These are phyloP conservation scores for Nasonia longicornis DNA, from an alignment of 1,140 invertebrate species.

Conservation along the genomic window DNA sequence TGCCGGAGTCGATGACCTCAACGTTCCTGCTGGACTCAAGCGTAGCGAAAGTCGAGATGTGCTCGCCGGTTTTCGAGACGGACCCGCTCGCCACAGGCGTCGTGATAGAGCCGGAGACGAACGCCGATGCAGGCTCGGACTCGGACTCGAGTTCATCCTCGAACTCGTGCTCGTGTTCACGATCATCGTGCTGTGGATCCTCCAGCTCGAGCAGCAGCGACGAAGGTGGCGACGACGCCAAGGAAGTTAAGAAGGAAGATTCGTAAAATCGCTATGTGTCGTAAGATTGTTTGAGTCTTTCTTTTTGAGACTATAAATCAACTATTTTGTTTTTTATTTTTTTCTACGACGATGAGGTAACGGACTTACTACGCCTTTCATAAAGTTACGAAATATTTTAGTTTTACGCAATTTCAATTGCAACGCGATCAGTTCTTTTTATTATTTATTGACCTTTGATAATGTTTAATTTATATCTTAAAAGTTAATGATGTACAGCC, in stretches of 20 bases:
- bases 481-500: background rate
- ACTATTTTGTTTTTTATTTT: too few species aligned
- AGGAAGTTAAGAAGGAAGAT: background rate
- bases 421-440: background rate
- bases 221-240: background rate
- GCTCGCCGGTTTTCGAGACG: background rate
- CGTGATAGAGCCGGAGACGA: background rate
- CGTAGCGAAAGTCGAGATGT: constrained; percentile 37
- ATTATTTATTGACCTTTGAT: background rate
- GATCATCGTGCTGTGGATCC: constrained; percentile 23
- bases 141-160: constrained; percentile 14
- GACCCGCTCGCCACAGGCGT: too few species aligned
- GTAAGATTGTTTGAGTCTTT: background rate
- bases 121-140: background rate
- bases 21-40: background rate
- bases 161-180: constrained; percentile 18
- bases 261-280: background rate
- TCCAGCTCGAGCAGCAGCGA: background rate
- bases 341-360: too few species aligned
- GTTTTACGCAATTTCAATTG: too few species aligned
- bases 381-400: too few species aligned
- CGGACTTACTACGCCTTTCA: too few species aligned
- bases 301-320: background rate
- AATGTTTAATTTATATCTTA: background rate
- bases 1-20: background rate